These are phyloP conservation scores for Hirtodrosophila trivittata DNA, from an alignment of 2,888 invertebrate species.

Conservation along the genomic window DNA sequence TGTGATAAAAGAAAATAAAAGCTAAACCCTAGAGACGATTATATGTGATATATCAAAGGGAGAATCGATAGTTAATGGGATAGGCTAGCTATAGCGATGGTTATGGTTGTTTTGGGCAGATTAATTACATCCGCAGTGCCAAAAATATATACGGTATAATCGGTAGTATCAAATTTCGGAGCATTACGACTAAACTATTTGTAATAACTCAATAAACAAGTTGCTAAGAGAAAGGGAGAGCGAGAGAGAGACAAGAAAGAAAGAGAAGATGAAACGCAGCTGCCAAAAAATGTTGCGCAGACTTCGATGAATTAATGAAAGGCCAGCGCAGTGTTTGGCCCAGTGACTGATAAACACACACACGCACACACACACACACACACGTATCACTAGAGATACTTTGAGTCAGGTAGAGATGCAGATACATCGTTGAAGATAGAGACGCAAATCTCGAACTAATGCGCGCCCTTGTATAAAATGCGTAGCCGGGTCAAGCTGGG, in stretches of 20 bases:
- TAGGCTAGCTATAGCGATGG: neutral
- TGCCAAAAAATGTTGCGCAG: slow-evolving; percentile 48
- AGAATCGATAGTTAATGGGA: neutral
- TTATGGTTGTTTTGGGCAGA: slow-evolving; percentile 10
- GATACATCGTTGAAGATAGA: neutral
- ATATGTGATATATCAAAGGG: slow-evolving; percentile 21
- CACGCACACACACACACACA: slow-evolving; percentile 1
- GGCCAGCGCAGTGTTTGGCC: slow-evolving; percentile 33
- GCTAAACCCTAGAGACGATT: too few species aligned
- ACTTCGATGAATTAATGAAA: slow-evolving; percentile 62
- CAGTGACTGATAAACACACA: slow-evolving; percentile 15
- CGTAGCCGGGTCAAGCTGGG: slow-evolving; percentile 70
- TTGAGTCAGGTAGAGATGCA: neutral
- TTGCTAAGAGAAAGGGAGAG: slow-evolving; percentile 21
- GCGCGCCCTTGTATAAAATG: slow-evolving; percentile 80
- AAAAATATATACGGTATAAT: slow-evolving; percentile 14
- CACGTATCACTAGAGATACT: slow-evolving; percentile 8
- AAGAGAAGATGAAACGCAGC: slow-evolving; percentile 18
- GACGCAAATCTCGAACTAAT: slow-evolving; percentile 25
- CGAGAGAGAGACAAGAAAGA: slow-evolving; percentile 17
- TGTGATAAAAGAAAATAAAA: neutral
- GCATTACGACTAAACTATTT: slow-evolving; percentile 48
- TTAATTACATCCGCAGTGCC: slow-evolving; percentile 44
- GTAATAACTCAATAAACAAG: slow-evolving; percentile 62
- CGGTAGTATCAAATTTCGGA: slow-evolving; percentile 41